phyloP scores from a whole-genome alignment of 1,140 invertebrate genomes.

The Halotydeus destructor region DNA sequence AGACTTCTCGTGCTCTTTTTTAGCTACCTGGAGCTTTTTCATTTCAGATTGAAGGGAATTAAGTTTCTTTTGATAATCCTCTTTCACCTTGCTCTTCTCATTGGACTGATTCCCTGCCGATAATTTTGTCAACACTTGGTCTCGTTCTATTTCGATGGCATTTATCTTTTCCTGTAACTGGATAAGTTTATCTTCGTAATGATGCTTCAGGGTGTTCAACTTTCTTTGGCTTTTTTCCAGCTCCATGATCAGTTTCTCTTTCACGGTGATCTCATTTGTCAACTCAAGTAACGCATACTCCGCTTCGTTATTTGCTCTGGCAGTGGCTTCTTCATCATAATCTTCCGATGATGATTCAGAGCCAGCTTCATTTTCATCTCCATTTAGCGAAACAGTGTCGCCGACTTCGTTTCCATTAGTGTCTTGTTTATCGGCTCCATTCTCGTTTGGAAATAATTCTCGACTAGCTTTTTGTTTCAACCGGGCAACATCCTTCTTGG shows the following conservation, averaged over 20 bases:
- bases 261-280: constrained; percentile 16
- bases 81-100: constrained; percentile 55
- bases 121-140: constrained; percentile 53
- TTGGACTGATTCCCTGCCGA: constrained; percentile 18
- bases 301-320: constrained; percentile 18
- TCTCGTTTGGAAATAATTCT: constrained; percentile 15
- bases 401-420: constrained; percentile 5
- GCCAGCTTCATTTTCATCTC: constrained; percentile 28
- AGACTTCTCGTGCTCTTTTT: constrained; percentile 67
- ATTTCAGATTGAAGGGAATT: constrained; percentile 63
- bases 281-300: constrained; percentile 16
- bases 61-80: constrained; percentile 75
- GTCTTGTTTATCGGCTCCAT: no score
- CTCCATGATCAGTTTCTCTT: constrained; percentile 72
- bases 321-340: constrained; percentile 22
- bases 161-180: constrained; percentile 66
- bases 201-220: constrained; percentile 54
- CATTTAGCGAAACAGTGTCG: constrained; percentile 17
- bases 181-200: constrained; percentile 85
- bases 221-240: constrained; percentile 65
- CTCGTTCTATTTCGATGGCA: constrained; percentile 73
- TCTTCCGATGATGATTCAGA: constrained; percentile 23
- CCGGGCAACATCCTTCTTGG: constrained; percentile 40
- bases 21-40: constrained; percentile 60
- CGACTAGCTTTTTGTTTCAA: constrained; percentile 26